phyloP scores from a whole-genome alignment of 2,797 vertebrate species.

The Psittacula echo region DNA sequence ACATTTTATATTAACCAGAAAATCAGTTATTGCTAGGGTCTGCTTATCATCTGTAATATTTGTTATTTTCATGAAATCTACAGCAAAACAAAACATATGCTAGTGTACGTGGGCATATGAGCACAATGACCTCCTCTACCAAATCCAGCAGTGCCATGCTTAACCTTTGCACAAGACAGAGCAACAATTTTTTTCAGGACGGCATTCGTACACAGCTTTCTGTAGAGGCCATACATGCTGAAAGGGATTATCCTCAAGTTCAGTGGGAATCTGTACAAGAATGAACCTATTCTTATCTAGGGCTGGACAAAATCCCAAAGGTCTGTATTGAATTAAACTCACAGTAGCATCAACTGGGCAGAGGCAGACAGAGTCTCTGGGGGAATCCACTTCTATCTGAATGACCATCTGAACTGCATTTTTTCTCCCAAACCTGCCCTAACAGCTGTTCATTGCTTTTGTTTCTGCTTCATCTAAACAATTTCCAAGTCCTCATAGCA shows the following conservation, averaged over 20 bases:
- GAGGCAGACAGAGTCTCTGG: not conserved
- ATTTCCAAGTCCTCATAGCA: accelerated
- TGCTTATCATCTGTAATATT: not conserved
- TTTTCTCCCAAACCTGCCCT: not conserved
- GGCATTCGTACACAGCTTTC: not conserved
- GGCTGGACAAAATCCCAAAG: not conserved
- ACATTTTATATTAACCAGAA: not conserved
- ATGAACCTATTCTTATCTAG: not conserved
- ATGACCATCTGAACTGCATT: not conserved
- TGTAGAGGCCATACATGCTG: not conserved
- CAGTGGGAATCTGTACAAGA: not conserved
- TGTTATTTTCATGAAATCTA: not conserved
- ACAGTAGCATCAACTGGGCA: not conserved
- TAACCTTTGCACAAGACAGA: not conserved
- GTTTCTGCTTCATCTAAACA: not conserved
- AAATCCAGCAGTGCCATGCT: accelerated
- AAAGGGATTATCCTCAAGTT: not conserved
- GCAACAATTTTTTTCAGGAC: not conserved
- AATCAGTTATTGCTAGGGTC: not conserved
- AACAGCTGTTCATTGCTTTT: not conserved
- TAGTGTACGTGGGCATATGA: not conserved
- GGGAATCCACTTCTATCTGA: not conserved
- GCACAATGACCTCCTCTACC: not conserved
- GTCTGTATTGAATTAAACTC: not conserved
- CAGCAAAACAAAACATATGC: not conserved